Base-by-base conservation (phyloP, 2,888 invertebrate species). In the Ophion obscuratus region DNA sequence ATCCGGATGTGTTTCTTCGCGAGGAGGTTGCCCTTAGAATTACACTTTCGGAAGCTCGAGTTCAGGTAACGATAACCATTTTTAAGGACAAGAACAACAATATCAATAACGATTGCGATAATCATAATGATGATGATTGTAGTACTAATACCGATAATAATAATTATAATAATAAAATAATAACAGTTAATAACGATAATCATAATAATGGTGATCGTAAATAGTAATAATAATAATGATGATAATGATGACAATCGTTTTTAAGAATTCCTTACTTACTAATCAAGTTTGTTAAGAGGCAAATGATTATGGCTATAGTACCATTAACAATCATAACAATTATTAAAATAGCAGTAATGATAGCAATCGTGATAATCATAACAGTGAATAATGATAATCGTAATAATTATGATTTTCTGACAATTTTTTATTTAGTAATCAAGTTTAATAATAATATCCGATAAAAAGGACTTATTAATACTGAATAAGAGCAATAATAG, bases 11-110 rank as follows among this genome's bases (percentile, higher is more conserved):
- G 31, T 96, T 96, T 91, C 94, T 97, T 81, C 96, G 98, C 90
- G 99, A 99, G 94, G 98, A 98, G 94, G 98, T 98, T 10, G 99
- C 99, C 0, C 94, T 98, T 84, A 95, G 98, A 93, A 98, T 98
- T 90, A 98, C 97, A 92, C 95, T 99, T 9, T 98, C 98, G 2
- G 99, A 99, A 95, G 98, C 98, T 70, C 96, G 98, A 92, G 98
- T 99, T 64, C 98, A 99, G 96, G 98, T 97, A 78, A 67, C 57
- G n/a, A 59, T 59, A 11, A 17, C 20, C 53, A 53, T 4, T 53
- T 17, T 2, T 5, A 53, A 61, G 24, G 24, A 61, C 24, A 10
- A 11, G 24, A 20, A 61, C 1, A 24, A 27, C 10, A 71, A 62
- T 27, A 14, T 0, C 57, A 53, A 40, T 7, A 47, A 62, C 40